These are phyloP conservation scores for Myotis pilosus DNA, from an alignment of 2,797 vertebrate genomes.

Conservation along the genomic window DNA sequence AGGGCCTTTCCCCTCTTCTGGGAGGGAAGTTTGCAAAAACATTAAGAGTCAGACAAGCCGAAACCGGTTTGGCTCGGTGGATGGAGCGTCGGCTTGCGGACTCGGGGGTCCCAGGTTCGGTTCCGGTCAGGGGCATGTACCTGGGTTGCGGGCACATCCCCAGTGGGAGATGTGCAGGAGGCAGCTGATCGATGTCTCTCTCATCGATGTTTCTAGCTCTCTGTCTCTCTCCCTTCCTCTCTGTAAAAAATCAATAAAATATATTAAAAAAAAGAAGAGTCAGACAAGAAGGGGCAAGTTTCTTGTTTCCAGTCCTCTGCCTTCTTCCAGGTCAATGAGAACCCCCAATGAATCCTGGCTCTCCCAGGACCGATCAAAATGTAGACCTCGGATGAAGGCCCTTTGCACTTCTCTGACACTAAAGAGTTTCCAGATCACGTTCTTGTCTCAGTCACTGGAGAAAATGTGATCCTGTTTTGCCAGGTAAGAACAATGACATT, in stretches of 20 bases:
- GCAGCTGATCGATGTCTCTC: too few species aligned
- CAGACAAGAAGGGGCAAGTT: too few species aligned
- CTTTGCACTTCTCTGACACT: neutral
- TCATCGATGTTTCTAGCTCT: too few species aligned
- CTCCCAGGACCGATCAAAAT: neutral
- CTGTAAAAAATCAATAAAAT: too few species aligned
- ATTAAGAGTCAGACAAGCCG: neutral
- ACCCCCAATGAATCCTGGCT: neutral
- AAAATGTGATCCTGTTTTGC: neutral
- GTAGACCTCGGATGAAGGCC: neutral
- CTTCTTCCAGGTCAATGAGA: neutral
- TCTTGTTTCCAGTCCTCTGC: neutral
- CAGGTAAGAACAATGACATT: neutral
- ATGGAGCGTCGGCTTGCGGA: too few species aligned
- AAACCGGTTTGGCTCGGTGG: too few species aligned
- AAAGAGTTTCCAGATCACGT: neutral
- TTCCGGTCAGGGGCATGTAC: too few species aligned
- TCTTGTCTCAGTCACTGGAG: neutral
- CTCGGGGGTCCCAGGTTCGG: too few species aligned
- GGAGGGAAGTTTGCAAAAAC: neutral
- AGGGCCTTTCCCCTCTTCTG: conserved; percentile 1
- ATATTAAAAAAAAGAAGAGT: too few species aligned
- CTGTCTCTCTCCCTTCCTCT: too few species aligned
- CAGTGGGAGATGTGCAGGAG: too few species aligned
- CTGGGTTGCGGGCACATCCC: too few species aligned